Percentiles rank a stretch among this genome's conserved stretches.
Conservation (phyloP, 1,140 invertebrate species). For the Drosophila bocki region DNA sequence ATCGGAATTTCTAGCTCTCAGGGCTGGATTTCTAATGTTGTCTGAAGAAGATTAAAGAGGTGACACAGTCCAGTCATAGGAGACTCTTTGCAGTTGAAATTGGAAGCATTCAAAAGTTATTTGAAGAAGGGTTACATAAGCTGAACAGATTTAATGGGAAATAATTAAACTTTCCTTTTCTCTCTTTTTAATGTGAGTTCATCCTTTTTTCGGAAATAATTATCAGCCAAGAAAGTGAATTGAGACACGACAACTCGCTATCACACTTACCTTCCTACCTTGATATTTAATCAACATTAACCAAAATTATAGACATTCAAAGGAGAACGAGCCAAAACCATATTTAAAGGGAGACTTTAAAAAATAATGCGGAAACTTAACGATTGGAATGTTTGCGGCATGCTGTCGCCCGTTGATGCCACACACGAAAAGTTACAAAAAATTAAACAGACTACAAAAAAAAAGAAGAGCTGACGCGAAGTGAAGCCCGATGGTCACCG, state of each 20-base stretch:
- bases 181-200: not conserved
- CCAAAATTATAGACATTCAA: slow-evolving; percentile 41
- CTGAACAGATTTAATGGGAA: not conserved
- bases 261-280: slow-evolving; percentile 23
- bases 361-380: slow-evolving; percentile 60
- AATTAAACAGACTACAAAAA: slow-evolving; percentile 42
- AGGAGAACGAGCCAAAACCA: slow-evolving; percentile 5
- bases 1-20: slow-evolving; percentile 18
- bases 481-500: slow-evolving; percentile 63
- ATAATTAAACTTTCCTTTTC: slow-evolving; percentile 1
- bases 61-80: too few species aligned
- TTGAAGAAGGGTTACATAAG: not conserved
- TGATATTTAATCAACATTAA: slow-evolving; percentile 47
- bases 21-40: slow-evolving; percentile 7
- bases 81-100: not conserved
- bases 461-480: slow-evolving; percentile 53
- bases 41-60: slow-evolving; percentile 8
- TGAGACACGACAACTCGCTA: slow-evolving; percentile 13
- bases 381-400: slow-evolving; percentile 57
- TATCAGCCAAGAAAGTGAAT: not conserved
- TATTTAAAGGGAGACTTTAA: slow-evolving; percentile 41
- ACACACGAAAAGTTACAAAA: slow-evolving; percentile 34
- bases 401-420: slow-evolving; percentile 42
- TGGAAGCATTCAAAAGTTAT: not conserved
- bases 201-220: not conserved